A percentile compares a stretch with the other conserved stretches of the same genome.
Conservation (phyloP, 2,113 vertebrate genomes). For the Pimephales promelas region DNA sequence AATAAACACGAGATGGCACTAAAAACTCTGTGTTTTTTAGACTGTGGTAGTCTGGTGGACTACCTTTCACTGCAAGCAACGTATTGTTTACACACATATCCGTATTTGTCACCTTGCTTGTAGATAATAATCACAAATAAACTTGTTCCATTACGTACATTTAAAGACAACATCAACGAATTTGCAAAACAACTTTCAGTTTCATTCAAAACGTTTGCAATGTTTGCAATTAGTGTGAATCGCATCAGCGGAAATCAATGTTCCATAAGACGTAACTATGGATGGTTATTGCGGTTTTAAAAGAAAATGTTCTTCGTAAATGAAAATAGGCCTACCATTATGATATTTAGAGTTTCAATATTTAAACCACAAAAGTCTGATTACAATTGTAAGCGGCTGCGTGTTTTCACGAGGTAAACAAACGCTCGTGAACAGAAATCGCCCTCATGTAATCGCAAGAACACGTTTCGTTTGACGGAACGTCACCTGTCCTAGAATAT, state of each 20-base stretch:
- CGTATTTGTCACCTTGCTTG: not conserved
- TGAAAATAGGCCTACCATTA: no score
- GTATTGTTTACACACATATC: constrained; percentile 8
- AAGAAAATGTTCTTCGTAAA: not conserved
- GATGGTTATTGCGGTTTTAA: not conserved
- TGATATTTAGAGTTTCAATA: not conserved
- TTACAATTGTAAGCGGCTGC: not conserved
- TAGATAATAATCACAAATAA: not conserved
- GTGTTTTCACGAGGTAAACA: not conserved
- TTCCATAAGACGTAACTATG: not conserved
- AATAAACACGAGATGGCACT: constrained; percentile 39
- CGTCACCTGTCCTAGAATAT: not conserved
- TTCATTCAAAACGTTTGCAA: not conserved
- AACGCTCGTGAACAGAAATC: not conserved
- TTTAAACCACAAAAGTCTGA: not conserved
- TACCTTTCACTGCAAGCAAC: not conserved
- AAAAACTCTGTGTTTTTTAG: not conserved
- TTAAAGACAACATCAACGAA: not conserved
- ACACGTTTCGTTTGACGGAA: not conserved
- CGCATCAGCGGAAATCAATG: not conserved
- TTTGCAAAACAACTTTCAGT: not conserved
- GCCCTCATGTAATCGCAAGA: not conserved
- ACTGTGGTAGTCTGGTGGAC: not conserved
- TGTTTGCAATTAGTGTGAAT: not conserved
- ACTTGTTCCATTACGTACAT: not conserved